These are phyloP conservation scores for Carassius carassius DNA, from an alignment of 2,113 vertebrate genomes.

Conservation along the genomic window DNA sequence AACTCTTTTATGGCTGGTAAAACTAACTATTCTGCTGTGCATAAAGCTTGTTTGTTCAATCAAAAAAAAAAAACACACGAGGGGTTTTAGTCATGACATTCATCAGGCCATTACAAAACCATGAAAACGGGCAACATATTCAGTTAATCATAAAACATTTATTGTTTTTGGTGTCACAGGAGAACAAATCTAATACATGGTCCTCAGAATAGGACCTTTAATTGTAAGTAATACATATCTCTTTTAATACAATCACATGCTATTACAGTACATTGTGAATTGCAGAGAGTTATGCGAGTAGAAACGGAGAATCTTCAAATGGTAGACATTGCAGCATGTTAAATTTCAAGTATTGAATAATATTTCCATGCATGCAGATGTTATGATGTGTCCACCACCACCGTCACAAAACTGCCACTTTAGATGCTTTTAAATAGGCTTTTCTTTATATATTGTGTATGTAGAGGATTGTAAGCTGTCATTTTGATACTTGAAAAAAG, in stretches of 20 bases:
- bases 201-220: constrained; percentile 42
- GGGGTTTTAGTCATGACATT: constrained; percentile 12
- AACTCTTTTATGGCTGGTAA: background rate
- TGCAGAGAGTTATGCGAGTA: constrained; percentile 24
- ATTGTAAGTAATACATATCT: constrained; percentile 13
- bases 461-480: background rate
- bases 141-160: constrained; percentile 42
- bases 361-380: constrained; percentile 66
- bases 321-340: constrained; percentile 66
- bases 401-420: background rate
- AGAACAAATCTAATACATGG: constrained; percentile 28
- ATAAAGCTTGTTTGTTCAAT: background rate
- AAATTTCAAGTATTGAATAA: constrained; percentile 79
- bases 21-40: background rate
- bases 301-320: constrained; percentile 52
- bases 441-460: background rate
- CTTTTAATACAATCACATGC: constrained; percentile 33
- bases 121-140: constrained; percentile 41
- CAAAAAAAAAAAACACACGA: background rate
- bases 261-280: constrained; percentile 6
- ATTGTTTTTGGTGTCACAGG: constrained; percentile 48
- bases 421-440: background rate
- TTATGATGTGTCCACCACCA: constrained; percentile 4
- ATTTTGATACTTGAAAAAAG: background rate
- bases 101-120: constrained; percentile 19